Evolutionary conservation across 2,888 invertebrate genomes (phyloP).

Genomic region (Melieria omissa): DNA sequence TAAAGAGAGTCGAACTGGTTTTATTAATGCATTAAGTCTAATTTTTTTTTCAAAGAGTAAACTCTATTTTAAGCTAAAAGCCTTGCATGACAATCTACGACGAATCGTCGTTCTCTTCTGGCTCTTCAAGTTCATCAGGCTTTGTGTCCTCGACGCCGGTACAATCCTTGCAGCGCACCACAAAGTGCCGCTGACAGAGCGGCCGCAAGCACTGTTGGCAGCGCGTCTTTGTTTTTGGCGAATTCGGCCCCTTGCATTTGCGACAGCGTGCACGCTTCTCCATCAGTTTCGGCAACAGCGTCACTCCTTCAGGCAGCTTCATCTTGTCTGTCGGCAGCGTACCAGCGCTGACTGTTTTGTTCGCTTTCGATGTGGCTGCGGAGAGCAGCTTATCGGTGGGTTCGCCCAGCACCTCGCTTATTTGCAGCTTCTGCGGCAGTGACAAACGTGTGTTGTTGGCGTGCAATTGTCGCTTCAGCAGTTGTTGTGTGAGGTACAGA

Average conservation of each 20-base stretch:
- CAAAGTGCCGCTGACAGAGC: conserved; percentile 55
- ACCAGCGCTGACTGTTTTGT: conserved; percentile 43
- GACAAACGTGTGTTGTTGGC: conserved; percentile 45
- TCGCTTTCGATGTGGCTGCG: conserved; percentile 45
- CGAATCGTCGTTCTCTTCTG: no score
- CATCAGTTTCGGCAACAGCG: conserved; percentile 50
- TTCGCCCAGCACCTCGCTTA: conserved; percentile 58
- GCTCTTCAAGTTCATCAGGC: not conserved
- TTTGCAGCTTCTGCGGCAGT: conserved; percentile 53
- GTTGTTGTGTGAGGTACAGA: conserved; percentile 57
- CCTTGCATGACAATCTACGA: no score
- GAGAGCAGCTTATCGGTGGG: conserved; percentile 49
- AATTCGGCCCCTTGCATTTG: conserved; percentile 51
- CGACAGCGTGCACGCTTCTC: conserved; percentile 53
- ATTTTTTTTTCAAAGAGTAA: no score
- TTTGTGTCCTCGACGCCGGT: conserved; percentile 46
- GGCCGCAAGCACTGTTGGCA: conserved; percentile 58
- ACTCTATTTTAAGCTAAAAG: no score
- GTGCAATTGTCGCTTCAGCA: conserved; percentile 53
- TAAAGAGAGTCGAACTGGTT: no score
- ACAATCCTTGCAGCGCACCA: conserved; percentile 56
- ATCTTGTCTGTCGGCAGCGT: conserved; percentile 43
- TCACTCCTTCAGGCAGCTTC: conserved; percentile 48
- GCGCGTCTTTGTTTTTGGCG: conserved; percentile 51
- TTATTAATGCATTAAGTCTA: no score